These are phyloP conservation scores for Calliphora vicina DNA, from an alignment of 1,140 invertebrate genomes.

Conservation along the genomic window DNA sequence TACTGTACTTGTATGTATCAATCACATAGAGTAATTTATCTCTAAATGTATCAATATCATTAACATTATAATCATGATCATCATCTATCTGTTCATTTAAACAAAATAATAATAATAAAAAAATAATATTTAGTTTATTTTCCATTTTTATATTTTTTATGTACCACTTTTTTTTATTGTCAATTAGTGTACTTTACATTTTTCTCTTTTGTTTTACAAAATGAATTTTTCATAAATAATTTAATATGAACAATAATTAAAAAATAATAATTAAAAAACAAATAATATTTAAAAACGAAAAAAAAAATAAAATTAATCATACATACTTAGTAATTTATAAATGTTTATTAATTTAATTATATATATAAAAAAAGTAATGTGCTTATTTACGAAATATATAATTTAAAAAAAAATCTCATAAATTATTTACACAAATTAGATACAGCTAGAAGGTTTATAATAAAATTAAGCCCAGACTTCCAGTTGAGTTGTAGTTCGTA, in stretches of 20 bases:
- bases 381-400: conserved; percentile 8
- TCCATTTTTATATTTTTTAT: neutral
- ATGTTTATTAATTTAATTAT: conserved; percentile 32
- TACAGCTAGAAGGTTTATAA: neutral
- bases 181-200: conserved; percentile 18
- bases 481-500: too few species aligned
- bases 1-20: neutral
- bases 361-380: conserved; percentile 9
- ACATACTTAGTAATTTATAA: conserved; percentile 25
- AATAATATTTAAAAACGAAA: neutral
- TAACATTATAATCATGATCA: neutral
- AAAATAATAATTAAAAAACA: neutral
- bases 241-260: conserved; percentile 17
- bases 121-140: neutral
- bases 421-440: too few species aligned
- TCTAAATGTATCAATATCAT: neutral
- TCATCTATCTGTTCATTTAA: conserved; percentile 9
- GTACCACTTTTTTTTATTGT: neutral
- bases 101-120: neutral
- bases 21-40: neutral
- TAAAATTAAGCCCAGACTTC: neutral
- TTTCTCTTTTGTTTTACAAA: neutral
- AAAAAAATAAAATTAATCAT: conserved; percentile 18
- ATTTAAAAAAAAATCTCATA: neutral
- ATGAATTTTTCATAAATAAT: conserved; percentile 9